Evolutionary conservation across 1,140 invertebrate genomes (phyloP), one percentile per base, ranked within the genome.

Genomic region (Diuraphis noxia): DNA sequence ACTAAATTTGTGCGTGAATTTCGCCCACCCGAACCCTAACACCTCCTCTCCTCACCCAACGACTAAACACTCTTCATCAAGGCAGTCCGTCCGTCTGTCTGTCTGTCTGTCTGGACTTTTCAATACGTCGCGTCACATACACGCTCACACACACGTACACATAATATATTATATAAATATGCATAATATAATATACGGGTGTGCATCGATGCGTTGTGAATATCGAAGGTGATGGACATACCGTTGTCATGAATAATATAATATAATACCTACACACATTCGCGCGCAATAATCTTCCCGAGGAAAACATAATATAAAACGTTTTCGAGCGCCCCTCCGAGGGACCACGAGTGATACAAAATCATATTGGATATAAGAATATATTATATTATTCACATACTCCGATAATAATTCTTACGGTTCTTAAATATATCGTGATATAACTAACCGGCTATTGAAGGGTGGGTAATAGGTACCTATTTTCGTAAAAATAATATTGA

Each of bases 1-100:
- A 88, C 52, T 88, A 43, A 77, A 88, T 88, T 88, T 77, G 87
- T 77, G 87, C 72, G 23, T 88, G 87, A 63, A 88, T 41, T 77
- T 88, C 36, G 52, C 38, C 87, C 36, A 52, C 43, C 86, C 86
- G 56, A 72, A 72, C 56, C 4, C n/a, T 5, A 6, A 49, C 6
- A 21, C 19, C 46, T 21, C 46, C 49, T 21, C 21, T 2, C 9
- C 56, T 10, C 52, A 7, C 43, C 8, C 23, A 8, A 17, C 23
- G 25, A 30, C 52, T 0, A 7, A 30, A 56, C 25, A 30, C 52
- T 46, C 46, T 63, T 49, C 1, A 38, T 49, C 21, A 23, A 49
- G n/a, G 3, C 34, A 21, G 36, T 23, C 56, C 2, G 86, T 56
- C 34, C 63, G 34, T 17, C 56, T 38, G 23, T 25, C 79, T 72